phyloP scores from a whole-genome alignment of 2,888 invertebrate genomes.

The Uropetala carovei region DNA sequence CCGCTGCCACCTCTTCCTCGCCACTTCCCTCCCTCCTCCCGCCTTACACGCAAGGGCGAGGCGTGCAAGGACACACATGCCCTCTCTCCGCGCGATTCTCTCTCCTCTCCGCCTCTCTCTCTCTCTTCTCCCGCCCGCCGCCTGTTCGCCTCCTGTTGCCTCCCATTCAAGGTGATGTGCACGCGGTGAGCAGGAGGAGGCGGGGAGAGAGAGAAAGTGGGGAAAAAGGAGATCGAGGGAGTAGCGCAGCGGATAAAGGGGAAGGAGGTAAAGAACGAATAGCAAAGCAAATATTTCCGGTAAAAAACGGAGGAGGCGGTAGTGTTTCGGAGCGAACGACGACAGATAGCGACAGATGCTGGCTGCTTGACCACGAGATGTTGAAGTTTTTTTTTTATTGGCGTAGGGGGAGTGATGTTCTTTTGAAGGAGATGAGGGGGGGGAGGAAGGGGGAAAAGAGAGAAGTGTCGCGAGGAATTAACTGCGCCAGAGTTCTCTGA shows the following conservation, averaged over 20 bases:
- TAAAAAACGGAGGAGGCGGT: neutral
- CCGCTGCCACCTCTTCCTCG: neutral
- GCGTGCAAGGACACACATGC: slow-evolving; percentile 39
- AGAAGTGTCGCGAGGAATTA: too few relatives aligned
- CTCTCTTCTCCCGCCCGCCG: too few relatives aligned
- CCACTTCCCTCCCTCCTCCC: neutral
- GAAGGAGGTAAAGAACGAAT: too few relatives aligned
- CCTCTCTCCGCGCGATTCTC: too few relatives aligned
- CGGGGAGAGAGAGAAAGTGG: too few relatives aligned
- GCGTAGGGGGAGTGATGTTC: neutral
- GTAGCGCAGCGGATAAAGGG: too few relatives aligned
- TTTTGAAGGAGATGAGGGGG: too few relatives aligned
- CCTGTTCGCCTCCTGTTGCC: neutral
- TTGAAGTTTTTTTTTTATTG: neutral
- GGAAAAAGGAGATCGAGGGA: too few relatives aligned
- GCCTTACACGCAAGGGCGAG: neutral
- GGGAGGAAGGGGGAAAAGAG: too few relatives aligned
- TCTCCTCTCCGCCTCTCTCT: too few relatives aligned
- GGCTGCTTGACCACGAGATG: neutral
- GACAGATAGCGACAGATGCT: neutral
- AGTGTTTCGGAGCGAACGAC: too few relatives aligned
- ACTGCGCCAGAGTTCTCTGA: too few relatives aligned
- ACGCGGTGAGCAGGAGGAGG: neutral
- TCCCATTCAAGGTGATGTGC: slow-evolving; percentile 17
- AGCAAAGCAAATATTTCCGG: neutral